Base-by-base conservation (phyloP, 2,888 invertebrate species). In the Xanthia icteritia region DNA sequence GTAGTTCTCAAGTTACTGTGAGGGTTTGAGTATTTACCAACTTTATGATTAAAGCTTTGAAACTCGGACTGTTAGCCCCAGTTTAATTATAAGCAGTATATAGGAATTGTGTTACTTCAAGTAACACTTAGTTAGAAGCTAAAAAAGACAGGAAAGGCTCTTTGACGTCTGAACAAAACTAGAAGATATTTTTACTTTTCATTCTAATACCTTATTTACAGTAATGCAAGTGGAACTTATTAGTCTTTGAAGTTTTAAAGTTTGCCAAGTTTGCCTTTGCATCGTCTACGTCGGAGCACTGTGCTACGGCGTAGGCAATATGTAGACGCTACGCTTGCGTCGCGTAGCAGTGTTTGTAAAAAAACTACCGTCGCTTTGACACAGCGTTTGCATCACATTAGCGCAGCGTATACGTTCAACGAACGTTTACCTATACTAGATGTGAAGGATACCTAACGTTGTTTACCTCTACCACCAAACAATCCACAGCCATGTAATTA, bases 401-500 rank as follows among this genome's bases (percentile, higher is more conserved):
- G 20, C 11, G 20, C 5, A 77, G 15, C n/a, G n/a, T 60, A 77
- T 23, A 5, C 5, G 11, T 39, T 56, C 3, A 8, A 20, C 0
- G 5, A 48, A 13, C 17, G 5, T 31, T 6, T 48, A 39, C 39
- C 9, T 48, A n/a, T 48, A 31, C 15, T 27, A 42, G 11, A 42
- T 42, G 36, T 15, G 36, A 65, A 81, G 51, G 51, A 27, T 60
- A 11, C 27, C 36, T 75, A 20, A 61, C 31, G 54, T 3, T 76
- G 72, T 51, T 63, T 76, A 81, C 36, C 60, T 51, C 23, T 69
- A 20, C 56, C 61, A 60, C 36, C 42, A 48, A 71, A 68, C 81
- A 72, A 56, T 54, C 51, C 54, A 20, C 58, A 51, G n/a, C 17
- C 68, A 65, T 78, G 70, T 86, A 84, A 89, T 89, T 84, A 81